Base-by-base conservation (phyloP, 1,140 invertebrate genomes). In the Drosophila elegans region DNA sequence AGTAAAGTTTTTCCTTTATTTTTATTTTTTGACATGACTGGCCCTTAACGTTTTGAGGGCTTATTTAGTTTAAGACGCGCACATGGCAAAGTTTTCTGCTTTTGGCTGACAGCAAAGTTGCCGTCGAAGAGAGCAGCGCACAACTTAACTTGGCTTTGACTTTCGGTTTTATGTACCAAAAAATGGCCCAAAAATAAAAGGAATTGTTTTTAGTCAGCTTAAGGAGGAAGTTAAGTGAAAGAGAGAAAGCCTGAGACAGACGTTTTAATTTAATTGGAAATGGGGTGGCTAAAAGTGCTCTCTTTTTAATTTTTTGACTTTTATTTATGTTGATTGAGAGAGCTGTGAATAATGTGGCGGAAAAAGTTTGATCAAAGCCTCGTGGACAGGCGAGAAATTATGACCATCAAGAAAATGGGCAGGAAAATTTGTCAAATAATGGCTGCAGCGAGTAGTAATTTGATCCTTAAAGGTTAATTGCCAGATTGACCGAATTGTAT, bases 71-170 rank as follows among this genome's bases (percentile, higher is more conserved):
- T 39, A 46, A 27, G 16, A 34, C 48, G 46, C 48, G 46, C 46
- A 48, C 46, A 48, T 48, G 46, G 25, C 4, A 52, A 69, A 69
- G 32, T 66, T 66, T 53, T 5, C 39, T 32, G n/a, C 32, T 36
- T 53, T 25, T 67, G 45, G 32, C 39, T 5, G 29, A 13, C 12
- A 51, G 46, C 45, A 73, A 73, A 73, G 66, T 73, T 73, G 53
- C 39, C 72, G 66, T 68, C 64, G 16, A 71, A 59, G 67, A 41
- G 25, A 39, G 41, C 16, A 21, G 16, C 16, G 25, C 51, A 71
- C 51, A 71, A 72, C 69, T 72, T 73, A 71, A 72, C 69, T 72
- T 73, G 66, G 69, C 69, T 73, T 72, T 73, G 67, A 72, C 66
- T 73, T 73, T 73, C 27, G 45, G 68, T 49, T 57, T 69, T 41